Conservation (phyloP, 2,797 vertebrate species). For the Phrynocephalus forsythii region DNA sequence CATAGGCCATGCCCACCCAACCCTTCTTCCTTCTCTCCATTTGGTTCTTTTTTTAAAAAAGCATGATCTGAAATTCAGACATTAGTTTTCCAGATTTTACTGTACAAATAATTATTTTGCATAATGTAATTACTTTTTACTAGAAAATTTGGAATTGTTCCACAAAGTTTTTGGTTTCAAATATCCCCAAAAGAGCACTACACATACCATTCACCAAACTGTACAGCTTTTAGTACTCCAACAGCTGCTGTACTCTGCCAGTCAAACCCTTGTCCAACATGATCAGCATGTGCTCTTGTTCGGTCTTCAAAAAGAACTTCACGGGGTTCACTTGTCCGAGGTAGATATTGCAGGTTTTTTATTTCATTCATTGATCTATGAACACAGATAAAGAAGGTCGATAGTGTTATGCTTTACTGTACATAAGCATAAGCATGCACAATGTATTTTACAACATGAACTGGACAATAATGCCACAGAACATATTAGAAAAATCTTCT, state of each 20-base stretch:
- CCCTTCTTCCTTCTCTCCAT: too few species aligned
- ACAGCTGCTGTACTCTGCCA: conserved; percentile 99
- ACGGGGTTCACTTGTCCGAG: conserved; percentile 93
- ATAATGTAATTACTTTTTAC: too few species aligned
- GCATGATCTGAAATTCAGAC: neutral
- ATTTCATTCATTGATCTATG: conserved; percentile 96
- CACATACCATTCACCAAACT: conserved; percentile 94
- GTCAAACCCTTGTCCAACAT: conserved; percentile 98
- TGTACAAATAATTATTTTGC: neutral
- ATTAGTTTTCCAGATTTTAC: neutral
- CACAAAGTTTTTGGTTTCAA: neutral
- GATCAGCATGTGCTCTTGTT: conserved; percentile 95
- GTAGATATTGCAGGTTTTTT: conserved; percentile 98
- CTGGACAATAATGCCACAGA: neutral
- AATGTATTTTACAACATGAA: neutral
- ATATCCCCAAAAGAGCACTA: neutral
- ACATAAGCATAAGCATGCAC: rapidly evolving
- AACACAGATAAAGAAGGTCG: neutral
- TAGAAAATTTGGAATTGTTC: too few species aligned
- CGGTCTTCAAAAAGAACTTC: conserved; percentile 98
- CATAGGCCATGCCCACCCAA: too few species aligned
- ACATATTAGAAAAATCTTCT: neutral
- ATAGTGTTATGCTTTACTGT: neutral
- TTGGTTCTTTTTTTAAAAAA: too few species aligned
- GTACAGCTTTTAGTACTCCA: conserved; percentile 96